phyloP scores from a whole-genome alignment of 2,888 invertebrate genomes.

The Hedya salicella region DNA sequence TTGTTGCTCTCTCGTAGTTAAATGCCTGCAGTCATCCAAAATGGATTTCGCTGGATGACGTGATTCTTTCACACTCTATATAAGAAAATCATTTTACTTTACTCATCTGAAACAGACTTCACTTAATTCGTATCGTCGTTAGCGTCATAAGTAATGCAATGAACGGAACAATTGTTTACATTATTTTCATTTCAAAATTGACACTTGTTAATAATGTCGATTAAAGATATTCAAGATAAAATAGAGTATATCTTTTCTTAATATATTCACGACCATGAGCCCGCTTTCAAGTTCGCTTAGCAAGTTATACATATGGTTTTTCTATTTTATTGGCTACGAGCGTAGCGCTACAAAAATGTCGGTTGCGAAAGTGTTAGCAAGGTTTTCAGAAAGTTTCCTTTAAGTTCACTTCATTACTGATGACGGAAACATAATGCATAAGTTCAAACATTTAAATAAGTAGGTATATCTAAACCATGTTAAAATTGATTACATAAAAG shows the following conservation, averaged over 20 bases:
- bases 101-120: constrained; percentile 6
- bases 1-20: constrained; percentile 37
- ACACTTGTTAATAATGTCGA: no score
- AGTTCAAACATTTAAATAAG: no score
- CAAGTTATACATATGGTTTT: no score
- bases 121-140: not conserved
- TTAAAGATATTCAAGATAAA: no score
- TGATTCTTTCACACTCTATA: constrained; percentile 30
- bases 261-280: no score
- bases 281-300: no score
- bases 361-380: no score
- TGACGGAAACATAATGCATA: not conserved
- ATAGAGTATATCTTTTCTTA: no score
- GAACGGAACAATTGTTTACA: not conserved
- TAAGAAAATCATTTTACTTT: constrained; percentile 10
- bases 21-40: constrained; percentile 40
- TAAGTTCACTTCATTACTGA: not conserved
- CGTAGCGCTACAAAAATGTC: no score
- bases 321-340: no score
- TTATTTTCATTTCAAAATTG: not conserved
- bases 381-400: not conserved
- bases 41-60: constrained; percentile 32
- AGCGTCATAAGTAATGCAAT: not conserved
- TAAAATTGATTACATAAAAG: not conserved
- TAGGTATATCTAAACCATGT: not conserved